phyloP scores from a whole-genome alignment of 2,797 vertebrate genomes.

The Platalea minor region DNA sequence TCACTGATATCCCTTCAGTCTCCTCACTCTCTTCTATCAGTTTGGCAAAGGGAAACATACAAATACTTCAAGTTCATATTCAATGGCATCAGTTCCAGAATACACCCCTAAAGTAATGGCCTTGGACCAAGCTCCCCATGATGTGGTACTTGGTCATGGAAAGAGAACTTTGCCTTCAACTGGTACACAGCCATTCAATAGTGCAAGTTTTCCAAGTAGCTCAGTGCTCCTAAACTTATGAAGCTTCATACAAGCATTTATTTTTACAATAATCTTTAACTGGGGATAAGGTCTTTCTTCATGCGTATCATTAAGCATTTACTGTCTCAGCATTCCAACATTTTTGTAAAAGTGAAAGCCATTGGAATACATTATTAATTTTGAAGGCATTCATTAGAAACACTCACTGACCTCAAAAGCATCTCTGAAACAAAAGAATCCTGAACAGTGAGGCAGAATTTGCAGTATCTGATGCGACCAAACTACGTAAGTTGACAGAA shows the following conservation, averaged over 20 bases:
- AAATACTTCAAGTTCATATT: background rate
- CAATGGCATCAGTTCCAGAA: background rate
- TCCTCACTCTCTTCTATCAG: background rate
- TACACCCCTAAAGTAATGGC: fast-evolving
- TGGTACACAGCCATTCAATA: background rate
- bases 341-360: background rate
- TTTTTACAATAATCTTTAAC: background rate
- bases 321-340: background rate
- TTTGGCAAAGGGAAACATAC: fast-evolving
- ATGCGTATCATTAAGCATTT: background rate
- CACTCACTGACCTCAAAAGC: constrained; percentile 3
- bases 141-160: too few relatives aligned
- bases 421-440: constrained; percentile 18
- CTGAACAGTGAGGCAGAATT: background rate
- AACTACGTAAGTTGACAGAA: background rate
- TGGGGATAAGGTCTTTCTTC: background rate
- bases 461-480: background rate
- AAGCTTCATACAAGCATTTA: background rate
- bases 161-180: background rate
- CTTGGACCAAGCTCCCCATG: background rate
- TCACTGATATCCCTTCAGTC: background rate
- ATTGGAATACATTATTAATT: background rate
- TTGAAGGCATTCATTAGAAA: background rate
- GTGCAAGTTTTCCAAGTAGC: background rate
- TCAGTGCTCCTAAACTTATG: background rate